These are phyloP conservation scores for Hypomecis punctinalis DNA, from an alignment of 2,888 invertebrate species.

Conservation along the genomic window DNA sequence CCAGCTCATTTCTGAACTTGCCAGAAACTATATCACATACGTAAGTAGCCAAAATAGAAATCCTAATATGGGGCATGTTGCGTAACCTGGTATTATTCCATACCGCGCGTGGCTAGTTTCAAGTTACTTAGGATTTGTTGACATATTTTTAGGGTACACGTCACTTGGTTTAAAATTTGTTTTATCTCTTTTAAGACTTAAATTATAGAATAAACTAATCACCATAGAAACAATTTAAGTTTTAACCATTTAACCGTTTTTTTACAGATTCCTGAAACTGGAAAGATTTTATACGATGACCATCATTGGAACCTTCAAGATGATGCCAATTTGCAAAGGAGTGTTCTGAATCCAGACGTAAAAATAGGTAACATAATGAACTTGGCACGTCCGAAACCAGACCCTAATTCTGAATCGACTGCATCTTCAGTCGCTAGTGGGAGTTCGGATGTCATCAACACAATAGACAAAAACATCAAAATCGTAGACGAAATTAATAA, in stretches of 20 bases:
- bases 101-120: too few relatives aligned
- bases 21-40: conserved; percentile 68
- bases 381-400: conserved; percentile 59
- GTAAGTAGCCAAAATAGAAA: conserved; percentile 50
- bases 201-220: too few relatives aligned
- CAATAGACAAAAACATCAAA: conserved; percentile 60
- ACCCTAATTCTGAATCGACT: conserved; percentile 62
- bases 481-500: conserved; percentile 69
- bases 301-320: conserved; percentile 62
- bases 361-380: conserved; percentile 77
- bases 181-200: too few relatives aligned
- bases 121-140: too few relatives aligned
- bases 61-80: too few relatives aligned
- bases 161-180: too few relatives aligned
- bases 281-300: conserved; percentile 66
- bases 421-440: conserved; percentile 67
- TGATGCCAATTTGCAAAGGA: conserved; percentile 39
- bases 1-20: conserved; percentile 66
- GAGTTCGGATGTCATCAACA: conserved; percentile 69
- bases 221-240: too few relatives aligned
- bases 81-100: too few relatives aligned
- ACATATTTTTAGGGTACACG: too few relatives aligned
- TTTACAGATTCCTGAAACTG: conserved; percentile 69
- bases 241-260: conserved; percentile 1
- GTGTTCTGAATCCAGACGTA: conserved; percentile 40